Evolutionary conservation across 30 jellyfish, hydroid and myxozoan species (phyloP).

Genomic region (Sanderia malayensis): DNA sequence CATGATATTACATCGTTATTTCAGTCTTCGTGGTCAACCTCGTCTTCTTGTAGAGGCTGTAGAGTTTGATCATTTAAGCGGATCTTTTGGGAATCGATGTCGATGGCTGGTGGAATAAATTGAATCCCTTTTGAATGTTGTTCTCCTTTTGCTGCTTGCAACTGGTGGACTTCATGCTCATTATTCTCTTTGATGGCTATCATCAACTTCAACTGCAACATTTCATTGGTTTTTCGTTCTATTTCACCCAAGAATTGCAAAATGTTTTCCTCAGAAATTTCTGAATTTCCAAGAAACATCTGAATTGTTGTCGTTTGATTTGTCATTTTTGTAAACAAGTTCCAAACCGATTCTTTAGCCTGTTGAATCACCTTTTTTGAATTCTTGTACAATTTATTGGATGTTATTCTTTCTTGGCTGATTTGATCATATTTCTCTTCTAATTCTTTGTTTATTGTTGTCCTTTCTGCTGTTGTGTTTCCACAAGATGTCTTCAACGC

Average conservation of each 20-base stretch:
- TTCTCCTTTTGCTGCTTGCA: constrained; percentile 49
- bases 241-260: constrained; percentile 69
- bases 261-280: constrained; percentile 67
- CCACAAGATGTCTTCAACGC: constrained; percentile 35
- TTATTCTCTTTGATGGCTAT: constrained; percentile 49
- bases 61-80: background rate
- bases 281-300: constrained; percentile 60
- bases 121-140: background rate
- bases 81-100: constrained; percentile 20
- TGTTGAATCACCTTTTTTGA: constrained; percentile 34
- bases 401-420: background rate
- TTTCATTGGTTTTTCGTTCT: constrained; percentile 70
- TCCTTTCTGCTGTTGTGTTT: constrained; percentile 43
- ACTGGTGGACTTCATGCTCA: constrained; percentile 36
- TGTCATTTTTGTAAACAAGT: constrained; percentile 5
- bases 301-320: constrained; percentile 3
- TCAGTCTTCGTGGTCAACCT: constrained; percentile 33
- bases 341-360: constrained; percentile 17
- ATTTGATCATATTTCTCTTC: constrained; percentile 36
- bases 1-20: background rate
- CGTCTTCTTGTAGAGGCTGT: constrained; percentile 49
- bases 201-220: constrained; percentile 58
- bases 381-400: constrained; percentile 20
- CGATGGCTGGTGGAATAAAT: constrained; percentile 10
- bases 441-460: constrained; percentile 27